Conservation (phyloP, 2,797 vertebrate species). For the Esox lucius region DNA sequence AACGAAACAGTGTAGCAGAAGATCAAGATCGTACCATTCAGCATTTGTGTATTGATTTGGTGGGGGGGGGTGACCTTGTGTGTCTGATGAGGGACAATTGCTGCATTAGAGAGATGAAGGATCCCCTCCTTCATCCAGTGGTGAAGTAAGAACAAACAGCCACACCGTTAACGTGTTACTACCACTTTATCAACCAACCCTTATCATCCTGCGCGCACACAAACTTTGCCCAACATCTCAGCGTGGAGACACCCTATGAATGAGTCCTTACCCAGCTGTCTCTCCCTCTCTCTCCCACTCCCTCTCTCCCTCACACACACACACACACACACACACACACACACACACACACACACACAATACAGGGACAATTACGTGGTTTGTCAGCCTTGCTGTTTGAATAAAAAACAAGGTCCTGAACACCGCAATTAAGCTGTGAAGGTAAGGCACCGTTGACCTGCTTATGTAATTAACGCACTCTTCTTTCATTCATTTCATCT, state of each 20-base stretch:
- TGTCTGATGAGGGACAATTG: slow-evolving; percentile 60
- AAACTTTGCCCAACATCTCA: not conserved
- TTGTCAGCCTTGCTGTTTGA: slow-evolving; percentile 45
- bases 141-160: not conserved
- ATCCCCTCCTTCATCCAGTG: slow-evolving; percentile 20
- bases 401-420: slow-evolving; percentile 60
- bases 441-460: slow-evolving; percentile 71
- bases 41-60: slow-evolving; percentile 53
- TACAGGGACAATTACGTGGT: slow-evolving; percentile 26
- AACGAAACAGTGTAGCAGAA: slow-evolving; percentile 30
- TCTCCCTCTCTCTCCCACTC: slow-evolving; percentile 3
- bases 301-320: slow-evolving; percentile 3
- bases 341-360: slow-evolving; percentile 19
- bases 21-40: slow-evolving; percentile 46
- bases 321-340: slow-evolving; percentile 25
- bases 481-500: slow-evolving; percentile 68
- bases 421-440: slow-evolving; percentile 69
- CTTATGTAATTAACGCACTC: slow-evolving; percentile 73
- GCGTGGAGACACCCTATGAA: not conserved
- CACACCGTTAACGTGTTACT: not conserved
- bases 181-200: not conserved
- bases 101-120: slow-evolving; percentile 57
- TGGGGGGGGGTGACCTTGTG: slow-evolving; percentile 34
- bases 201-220: not conserved
- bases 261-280: slow-evolving; percentile 4